These are phyloP conservation scores for Callimorpha dominula DNA, from an alignment of 2,888 invertebrate species.

Conservation along the genomic window DNA sequence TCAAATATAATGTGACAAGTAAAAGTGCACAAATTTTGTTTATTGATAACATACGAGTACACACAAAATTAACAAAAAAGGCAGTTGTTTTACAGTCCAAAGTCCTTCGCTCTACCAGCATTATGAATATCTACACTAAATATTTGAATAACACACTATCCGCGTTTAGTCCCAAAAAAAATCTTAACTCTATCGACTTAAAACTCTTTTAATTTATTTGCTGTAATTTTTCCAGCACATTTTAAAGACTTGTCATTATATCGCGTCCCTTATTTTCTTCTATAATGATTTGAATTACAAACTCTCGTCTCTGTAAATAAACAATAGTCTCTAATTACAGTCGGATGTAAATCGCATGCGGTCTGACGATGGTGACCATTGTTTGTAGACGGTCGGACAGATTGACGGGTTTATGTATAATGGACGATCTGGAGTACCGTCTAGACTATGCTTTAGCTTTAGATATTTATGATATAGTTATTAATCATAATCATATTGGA, in stretches of 20 bases:
- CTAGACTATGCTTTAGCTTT: slow-evolving; percentile 37
- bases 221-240: background rate
- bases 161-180: too few species aligned
- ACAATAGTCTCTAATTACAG: slow-evolving; percentile 44
- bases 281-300: background rate
- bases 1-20: background rate
- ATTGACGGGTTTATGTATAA: slow-evolving; percentile 52
- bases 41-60: background rate
- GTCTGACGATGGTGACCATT: slow-evolving; percentile 39
- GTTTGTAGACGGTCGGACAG: slow-evolving; percentile 54
- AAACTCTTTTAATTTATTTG: too few species aligned
- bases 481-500: background rate
- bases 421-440: slow-evolving; percentile 24
- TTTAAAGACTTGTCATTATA: background rate
- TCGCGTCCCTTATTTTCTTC: background rate
- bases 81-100: too few species aligned
- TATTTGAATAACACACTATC: too few species aligned
- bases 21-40: background rate
- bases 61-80: too few species aligned
- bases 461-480: slow-evolving; percentile 15
- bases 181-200: too few species aligned
- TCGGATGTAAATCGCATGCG: slow-evolving; percentile 32
- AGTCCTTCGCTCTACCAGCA: too few species aligned
- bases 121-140: too few species aligned
- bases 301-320: slow-evolving; percentile 38